Evolutionary conservation across 1,140 invertebrate genomes (phyloP).

Genomic region (Neotoxoptera formosana): DNA sequence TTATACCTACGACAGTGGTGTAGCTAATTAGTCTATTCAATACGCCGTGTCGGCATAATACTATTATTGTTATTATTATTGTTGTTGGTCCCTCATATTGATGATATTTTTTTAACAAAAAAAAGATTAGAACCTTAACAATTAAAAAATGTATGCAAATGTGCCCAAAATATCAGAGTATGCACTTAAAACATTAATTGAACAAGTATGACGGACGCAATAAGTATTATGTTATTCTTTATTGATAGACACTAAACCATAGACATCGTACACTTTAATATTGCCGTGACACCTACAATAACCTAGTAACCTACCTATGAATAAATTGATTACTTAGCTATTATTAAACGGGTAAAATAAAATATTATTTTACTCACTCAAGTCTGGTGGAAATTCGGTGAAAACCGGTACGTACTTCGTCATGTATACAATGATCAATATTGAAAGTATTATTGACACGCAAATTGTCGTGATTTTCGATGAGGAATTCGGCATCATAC

Average conservation of each 20-base stretch:
- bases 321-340: neutral
- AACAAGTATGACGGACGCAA: too few species aligned
- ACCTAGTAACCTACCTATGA: neutral
- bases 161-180: neutral
- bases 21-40: neutral
- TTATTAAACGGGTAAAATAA: neutral
- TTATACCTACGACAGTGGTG: neutral
- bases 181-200: neutral
- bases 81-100: neutral
- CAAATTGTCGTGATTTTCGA: slow-evolving; percentile 35
- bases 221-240: too few species aligned
- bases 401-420: slow-evolving; percentile 19
- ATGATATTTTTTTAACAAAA: neutral
- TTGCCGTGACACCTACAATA: too few species aligned
- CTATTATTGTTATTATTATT: neutral
- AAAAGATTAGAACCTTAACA: too few species aligned
- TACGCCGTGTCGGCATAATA: neutral
- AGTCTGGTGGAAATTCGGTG: neutral
- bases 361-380: neutral
- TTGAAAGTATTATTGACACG: neutral
- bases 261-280: too few species aligned
- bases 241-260: too few species aligned
- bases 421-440: neutral
- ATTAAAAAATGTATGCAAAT: neutral
- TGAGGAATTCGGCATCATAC: neutral